These are phyloP conservation scores for Oeneis ivallda DNA, from an alignment of 2,888 invertebrate species.

Conservation along the genomic window DNA sequence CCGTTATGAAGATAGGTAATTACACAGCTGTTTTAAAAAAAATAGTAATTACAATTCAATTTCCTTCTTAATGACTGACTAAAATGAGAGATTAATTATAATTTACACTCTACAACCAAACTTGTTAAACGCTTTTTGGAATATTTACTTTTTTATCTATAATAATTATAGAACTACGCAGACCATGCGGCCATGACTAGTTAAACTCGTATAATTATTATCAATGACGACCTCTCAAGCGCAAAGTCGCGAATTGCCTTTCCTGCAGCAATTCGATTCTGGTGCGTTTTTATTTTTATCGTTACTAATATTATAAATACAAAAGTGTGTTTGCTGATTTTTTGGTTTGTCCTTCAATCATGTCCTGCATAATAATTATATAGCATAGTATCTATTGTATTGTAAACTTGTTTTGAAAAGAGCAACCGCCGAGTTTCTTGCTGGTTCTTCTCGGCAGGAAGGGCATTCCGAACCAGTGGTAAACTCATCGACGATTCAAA, in stretches of 20 bases:
- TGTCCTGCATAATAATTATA: too few species aligned
- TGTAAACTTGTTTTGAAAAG: too few species aligned
- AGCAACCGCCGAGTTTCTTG: too few species aligned
- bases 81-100: constrained; percentile 1
- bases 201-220: background rate
- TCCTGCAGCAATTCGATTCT: background rate
- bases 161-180: background rate
- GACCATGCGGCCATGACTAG: constrained; percentile 6
- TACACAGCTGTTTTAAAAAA: background rate
- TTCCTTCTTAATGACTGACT: background rate
- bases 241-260: background rate
- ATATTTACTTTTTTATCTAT: constrained; percentile 9
- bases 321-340: too few species aligned
- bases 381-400: too few species aligned
- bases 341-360: too few species aligned
- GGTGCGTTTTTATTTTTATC: too few species aligned
- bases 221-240: background rate
- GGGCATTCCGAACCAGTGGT: too few species aligned
- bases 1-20: too few species aligned
- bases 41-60: background rate
- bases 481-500: too few species aligned
- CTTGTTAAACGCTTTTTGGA: background rate
- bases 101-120: background rate
- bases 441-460: too few species aligned
- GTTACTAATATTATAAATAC: too few species aligned